Conservation (phyloP, 30 jellyfish, hydroid and myxozoan genomes). For the Hydractinia echinata region DNA sequence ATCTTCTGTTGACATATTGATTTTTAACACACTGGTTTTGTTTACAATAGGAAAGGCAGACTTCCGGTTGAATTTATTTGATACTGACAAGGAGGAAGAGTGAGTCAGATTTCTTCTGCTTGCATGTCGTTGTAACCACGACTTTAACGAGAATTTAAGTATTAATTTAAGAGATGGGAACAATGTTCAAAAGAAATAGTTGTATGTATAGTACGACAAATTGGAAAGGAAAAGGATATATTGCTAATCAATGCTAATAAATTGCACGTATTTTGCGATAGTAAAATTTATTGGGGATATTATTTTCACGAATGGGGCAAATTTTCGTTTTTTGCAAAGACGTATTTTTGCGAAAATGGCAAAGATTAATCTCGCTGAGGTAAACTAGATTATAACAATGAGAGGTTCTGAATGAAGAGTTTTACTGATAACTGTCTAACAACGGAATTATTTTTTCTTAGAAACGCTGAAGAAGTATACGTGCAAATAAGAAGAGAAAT, state of each 20-base stretch:
- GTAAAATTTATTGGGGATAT: too few relatives aligned
- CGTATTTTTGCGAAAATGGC: too few relatives aligned
- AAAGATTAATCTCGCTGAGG: too few relatives aligned
- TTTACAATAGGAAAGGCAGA: conserved; percentile 21
- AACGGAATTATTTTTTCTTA: conserved; percentile 17
- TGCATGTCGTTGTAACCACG: neutral
- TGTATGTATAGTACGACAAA: neutral
- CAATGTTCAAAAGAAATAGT: neutral
- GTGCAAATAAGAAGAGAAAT: conserved; percentile 75
- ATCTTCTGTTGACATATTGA: neutral
- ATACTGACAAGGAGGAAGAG: conserved; percentile 78
- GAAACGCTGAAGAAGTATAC: conserved; percentile 85
- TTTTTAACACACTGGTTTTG: conserved; percentile 3
- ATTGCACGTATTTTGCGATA: too few relatives aligned
- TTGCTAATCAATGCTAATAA: neutral
- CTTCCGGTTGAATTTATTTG: conserved; percentile 62
- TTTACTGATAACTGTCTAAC: neutral
- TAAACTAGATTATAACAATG: neutral
- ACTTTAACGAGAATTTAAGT: too few relatives aligned
- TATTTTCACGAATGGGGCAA: too few relatives aligned
- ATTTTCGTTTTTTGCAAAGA: too few relatives aligned
- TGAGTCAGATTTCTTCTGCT: conserved; percentile 20
- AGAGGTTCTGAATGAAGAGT: neutral
- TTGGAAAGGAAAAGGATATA: neutral
- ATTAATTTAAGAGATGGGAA: too few relatives aligned